Base-by-base conservation (phyloP, 1,140 invertebrate genomes). In the Odontomachus brunneus region DNA sequence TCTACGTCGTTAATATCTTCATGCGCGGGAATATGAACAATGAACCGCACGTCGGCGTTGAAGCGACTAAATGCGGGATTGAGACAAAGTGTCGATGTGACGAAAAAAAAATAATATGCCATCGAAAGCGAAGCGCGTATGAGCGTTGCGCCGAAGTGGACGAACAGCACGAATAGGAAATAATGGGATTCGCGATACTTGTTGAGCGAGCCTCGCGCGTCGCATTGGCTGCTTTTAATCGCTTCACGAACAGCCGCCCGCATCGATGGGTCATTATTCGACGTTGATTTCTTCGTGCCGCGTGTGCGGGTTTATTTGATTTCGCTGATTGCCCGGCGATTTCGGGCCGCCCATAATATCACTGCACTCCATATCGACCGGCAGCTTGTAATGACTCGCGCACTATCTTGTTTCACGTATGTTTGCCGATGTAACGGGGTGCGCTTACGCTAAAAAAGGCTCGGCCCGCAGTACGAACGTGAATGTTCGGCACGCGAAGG, bases 241-340 rank as follows among this genome's bases (percentile, higher is more conserved):
- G 65, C 51, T 80, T 80, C 75, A 57, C 75, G 51, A 71, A 57
- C 38, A 44, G 38, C 51, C 33, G n/a, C 75, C 51, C 65, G 65
- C 65, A 80, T 59, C 75, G 75, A 80, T 80, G 24, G 66, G 59
- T 80, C 75, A 80, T 80, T 80, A 80, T 80, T 80, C 75, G 75
- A 80, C 65, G 51, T 69, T 80, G 75, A 80, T 80, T 80, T 80
- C 75, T 80, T 80, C 75, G 65, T 75, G 59, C 48, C 59, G 44
- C 59, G 73, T 71, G 65, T 80, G 33, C 65, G 65, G 65, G 65
- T 80, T 80, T 80, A 80, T 80, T 80, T 80, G 75, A 80, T 80
- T 80, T 71, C 65, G 65, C n/a, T 80, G 75, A 80, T 80, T 80
- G 75, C 19, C n/a, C 49, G 49, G 63, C 67, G 74, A 78, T 67